Evolutionary conservation across 2,888 invertebrate species (phyloP), one percentile per base, ranked within the genome.

Genomic region (Folsomia candida): DNA sequence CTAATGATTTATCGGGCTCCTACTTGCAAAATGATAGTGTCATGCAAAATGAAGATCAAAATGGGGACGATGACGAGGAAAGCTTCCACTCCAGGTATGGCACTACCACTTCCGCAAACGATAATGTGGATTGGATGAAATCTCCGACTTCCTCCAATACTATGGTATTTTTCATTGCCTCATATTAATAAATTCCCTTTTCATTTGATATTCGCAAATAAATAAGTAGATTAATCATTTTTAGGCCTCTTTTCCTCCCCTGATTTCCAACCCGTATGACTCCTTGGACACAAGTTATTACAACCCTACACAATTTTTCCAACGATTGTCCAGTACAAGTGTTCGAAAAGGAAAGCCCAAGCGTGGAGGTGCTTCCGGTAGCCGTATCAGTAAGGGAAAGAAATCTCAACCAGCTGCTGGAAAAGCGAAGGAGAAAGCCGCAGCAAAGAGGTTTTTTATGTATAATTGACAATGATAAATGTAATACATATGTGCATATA

Each of bases 281-380:
- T 14, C 3, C 9, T n/a, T 64, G 51, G 51, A 64, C n/a, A 4
- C 20, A 11, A 4, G 9, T 11, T 51, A 64, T 47, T 64, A 64
- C 64, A 64, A 64, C 24, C 64, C 64, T 24, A 64, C 64, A 18
- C 47, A 64, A 24, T 64, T 64, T 24, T 64, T 27, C 25, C 64
- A 37, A 25, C 47, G 64, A 22, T 51, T 24, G 9, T 64, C 64
- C 2, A 24, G 51, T 18, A 51, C 2, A 20, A 25, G 51, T 24
- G 29, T 22, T 4, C 1, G 28, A 14, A 58, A 58, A 59, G 28
- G 51, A 61, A 26, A 26, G n/a, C 9, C 51, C 4, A 24, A 20
- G 20, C n/a, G 57, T 6, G 57, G 57, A 11, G 57, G 57, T 6
- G 57, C 11, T 47, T 47, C 47, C 47, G 14, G 14, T 11, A 47